Conservation (phyloP, 2,113 vertebrate species). For the Catagonus wagneri region DNA sequence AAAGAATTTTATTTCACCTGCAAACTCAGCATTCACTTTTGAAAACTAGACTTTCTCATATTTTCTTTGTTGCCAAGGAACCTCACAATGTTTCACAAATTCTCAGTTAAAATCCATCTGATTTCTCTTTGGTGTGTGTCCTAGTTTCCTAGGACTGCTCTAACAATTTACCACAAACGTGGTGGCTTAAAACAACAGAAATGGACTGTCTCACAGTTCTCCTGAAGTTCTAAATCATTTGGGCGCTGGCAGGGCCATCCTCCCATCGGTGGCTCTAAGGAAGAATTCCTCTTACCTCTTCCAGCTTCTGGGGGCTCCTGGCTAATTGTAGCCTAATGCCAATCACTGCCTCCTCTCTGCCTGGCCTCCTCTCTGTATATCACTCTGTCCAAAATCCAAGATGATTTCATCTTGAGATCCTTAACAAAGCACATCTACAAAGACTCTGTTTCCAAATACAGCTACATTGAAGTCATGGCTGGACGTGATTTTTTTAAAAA, state of each 20-base stretch:
- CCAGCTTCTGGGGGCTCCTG: neutral
- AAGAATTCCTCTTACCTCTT: neutral
- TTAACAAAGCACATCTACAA: neutral
- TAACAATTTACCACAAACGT: neutral
- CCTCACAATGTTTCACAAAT: neutral
- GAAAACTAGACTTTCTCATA: neutral
- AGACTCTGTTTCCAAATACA: neutral
- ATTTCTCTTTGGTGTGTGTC: neutral
- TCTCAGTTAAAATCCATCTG: neutral
- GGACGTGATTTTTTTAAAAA: neutral
- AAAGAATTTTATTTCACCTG: neutral
- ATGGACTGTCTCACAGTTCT: neutral
- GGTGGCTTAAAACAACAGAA: neutral
- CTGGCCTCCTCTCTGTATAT: rapidly evolving
- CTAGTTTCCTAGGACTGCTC: neutral
- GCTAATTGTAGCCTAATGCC: rapidly evolving
- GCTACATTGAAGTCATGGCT: neutral
- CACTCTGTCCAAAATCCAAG: neutral
- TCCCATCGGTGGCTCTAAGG: too few species aligned
- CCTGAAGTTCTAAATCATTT: neutral
- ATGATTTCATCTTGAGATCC: neutral
- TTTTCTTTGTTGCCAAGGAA: neutral
- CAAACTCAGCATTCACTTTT: neutral
- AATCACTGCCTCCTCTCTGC: neutral
- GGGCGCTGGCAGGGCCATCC: neutral